A percentile compares a stretch with the other conserved stretches of the same genome.
These are phyloP conservation scores for Brachystomella parvula DNA, from an alignment of 1,140 invertebrate species.

Conservation along the genomic window DNA sequence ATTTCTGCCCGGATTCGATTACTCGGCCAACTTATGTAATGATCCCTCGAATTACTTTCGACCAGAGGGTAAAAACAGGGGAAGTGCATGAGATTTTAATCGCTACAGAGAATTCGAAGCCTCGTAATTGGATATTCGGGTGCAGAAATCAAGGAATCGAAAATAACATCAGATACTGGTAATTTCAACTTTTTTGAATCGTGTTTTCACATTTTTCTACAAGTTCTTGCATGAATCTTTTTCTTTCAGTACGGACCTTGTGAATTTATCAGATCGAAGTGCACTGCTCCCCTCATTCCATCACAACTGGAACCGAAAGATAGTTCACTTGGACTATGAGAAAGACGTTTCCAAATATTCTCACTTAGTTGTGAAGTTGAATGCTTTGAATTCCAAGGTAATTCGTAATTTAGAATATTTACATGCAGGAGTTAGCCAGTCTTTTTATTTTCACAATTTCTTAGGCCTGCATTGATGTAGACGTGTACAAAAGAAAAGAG, in stretches of 20 bases:
- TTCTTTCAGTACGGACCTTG: constrained; percentile 19
- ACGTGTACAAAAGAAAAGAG: constrained; percentile 15
- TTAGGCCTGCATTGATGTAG: constrained; percentile 24
- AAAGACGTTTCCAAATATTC: constrained; percentile 22
- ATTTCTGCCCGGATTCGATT: neutral
- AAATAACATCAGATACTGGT: constrained; percentile 28
- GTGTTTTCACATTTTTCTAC: neutral
- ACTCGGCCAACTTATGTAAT: constrained; percentile 17
- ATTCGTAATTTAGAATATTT: neutral
- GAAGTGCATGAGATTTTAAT: constrained; percentile 15
- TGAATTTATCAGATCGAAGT: constrained; percentile 21
- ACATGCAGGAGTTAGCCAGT: neutral
- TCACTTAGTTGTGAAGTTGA: constrained; percentile 30
- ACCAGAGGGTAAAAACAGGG: constrained; percentile 17
- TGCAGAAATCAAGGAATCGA: constrained; percentile 16
- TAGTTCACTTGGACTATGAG: constrained; percentile 16
- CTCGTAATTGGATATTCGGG: constrained; percentile 34
- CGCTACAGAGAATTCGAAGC: constrained; percentile 24
- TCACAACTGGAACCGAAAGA: constrained; percentile 20
- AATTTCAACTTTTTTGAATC: neutral
- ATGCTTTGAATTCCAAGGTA: constrained; percentile 11
- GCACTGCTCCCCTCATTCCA: constrained; percentile 15
- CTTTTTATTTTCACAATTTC: constrained; percentile 8
- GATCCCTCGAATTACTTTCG: constrained; percentile 20
- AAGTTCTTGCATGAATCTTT: neutral